Base-by-base conservation (phyloP, 1,140 invertebrate species). In the Trichonephila clavipes region DNA sequence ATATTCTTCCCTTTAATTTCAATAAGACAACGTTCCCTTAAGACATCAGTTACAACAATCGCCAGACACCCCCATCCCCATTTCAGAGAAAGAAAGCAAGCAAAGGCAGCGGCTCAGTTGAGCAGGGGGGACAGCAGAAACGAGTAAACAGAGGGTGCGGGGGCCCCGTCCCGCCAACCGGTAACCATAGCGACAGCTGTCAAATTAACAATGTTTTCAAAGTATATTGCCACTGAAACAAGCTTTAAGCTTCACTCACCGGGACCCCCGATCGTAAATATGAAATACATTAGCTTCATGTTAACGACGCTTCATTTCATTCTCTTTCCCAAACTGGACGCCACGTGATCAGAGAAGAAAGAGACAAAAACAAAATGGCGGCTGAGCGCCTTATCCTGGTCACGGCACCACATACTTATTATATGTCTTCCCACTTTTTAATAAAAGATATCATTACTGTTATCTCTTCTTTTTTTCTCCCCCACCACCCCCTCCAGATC, bases 131-230 rank as follows among this genome's bases (percentile, higher is more conserved):
- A 40, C 34, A 18, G 83, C 28, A 24, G 21, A 87, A 59, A 61
- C 58, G 77, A 90, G 87, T 94, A 94, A 94, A 94, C 87, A 94
- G 59, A 59, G 93, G 58, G 72, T 24, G 66, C n/a, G 61, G 88
- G 62, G 66, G 64, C 51, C 59, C 58, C 62, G 89, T 58, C 90
- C 77, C 51, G 64, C 91, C 51, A 85, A 58, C 85, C 83, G 51
- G 92, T 93, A 93, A 93, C 93, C 93, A 94, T 94, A 90, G 93
- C 93, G 81, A 94, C 93, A 89, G 87, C 87, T 94, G 93, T 94
- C 93, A 94, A 94, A 94, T 94, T 94, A 94, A 94, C 93, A 94
- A 94, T 90, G 93, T 94, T 94, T 94, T 94, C 93, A 94, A 94
- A 94, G 93, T 94, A 94, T 94, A 94, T 94, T 94, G 93, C 93